A percentile compares a stretch with the other conserved stretches of the same genome.
Evolutionary conservation across 2,113 vertebrate genomes (phyloP).

Genomic region (Ammodytes dubius): DNA sequence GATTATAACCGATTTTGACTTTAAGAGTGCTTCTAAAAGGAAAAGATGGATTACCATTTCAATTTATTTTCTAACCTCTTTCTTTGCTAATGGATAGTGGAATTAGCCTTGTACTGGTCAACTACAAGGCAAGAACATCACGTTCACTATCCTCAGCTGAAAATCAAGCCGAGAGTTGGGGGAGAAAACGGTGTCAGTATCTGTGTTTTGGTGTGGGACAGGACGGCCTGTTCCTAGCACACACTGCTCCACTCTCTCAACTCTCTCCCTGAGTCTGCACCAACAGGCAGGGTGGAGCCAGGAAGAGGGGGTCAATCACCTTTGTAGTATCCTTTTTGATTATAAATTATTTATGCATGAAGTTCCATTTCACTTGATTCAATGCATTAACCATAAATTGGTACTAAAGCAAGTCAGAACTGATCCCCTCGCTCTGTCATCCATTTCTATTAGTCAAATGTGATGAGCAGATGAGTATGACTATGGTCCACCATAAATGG

Average conservation of each 20-base stretch:
- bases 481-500: slow-evolving; percentile 36
- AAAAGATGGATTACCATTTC: slow-evolving; percentile 73
- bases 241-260: background rate
- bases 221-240: slow-evolving; percentile 40
- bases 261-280: slow-evolving; percentile 14
- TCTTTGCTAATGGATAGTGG: slow-evolving; percentile 54
- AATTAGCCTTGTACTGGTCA: slow-evolving; percentile 29
- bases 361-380: slow-evolving; percentile 16
- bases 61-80: slow-evolving; percentile 31
- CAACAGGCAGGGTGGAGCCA: slow-evolving; percentile 26
- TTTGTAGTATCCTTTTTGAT: background rate
- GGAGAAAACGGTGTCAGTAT: slow-evolving; percentile 27
- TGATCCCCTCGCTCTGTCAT: slow-evolving; percentile 25
- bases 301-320: background rate
- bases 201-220: slow-evolving; percentile 37
- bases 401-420: background rate
- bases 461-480: slow-evolving; percentile 24
- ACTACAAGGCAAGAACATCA: slow-evolving; percentile 18
- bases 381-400: slow-evolving; percentile 7
- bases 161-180: background rate
- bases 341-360: background rate
- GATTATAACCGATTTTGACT: slow-evolving; percentile 75
- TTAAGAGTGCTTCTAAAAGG: slow-evolving; percentile 65
- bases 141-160: background rate
- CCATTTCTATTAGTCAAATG: slow-evolving; percentile 19